phyloP scores from a whole-genome alignment of 2,113 vertebrate genomes.

The Heterochromis multidens region DNA sequence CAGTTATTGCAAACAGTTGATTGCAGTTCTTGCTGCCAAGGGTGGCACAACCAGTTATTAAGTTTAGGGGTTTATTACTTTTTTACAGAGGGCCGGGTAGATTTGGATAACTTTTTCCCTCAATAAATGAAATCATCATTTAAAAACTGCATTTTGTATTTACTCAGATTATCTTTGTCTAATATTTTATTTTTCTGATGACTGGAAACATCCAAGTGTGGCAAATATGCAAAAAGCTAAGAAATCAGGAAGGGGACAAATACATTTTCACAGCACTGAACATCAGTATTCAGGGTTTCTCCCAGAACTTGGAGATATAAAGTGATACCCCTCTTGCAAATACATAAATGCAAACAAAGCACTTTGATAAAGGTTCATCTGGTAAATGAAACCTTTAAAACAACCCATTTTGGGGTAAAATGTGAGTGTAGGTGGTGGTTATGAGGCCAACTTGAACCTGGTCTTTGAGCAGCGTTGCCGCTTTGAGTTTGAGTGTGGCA shows the following conservation, averaged over 20 bases:
- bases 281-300: background rate
- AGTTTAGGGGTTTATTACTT: too few relatives aligned
- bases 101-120: too few relatives aligned
- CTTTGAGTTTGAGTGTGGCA: background rate
- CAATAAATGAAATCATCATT: background rate
- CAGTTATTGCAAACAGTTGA: too few relatives aligned
- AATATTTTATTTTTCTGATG: background rate
- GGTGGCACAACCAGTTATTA: too few relatives aligned
- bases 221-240: background rate
- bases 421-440: background rate
- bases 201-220: accelerated
- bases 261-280: background rate
- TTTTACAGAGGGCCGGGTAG: too few relatives aligned
- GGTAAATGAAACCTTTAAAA: background rate
- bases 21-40: too few relatives aligned
- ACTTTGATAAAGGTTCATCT: background rate
- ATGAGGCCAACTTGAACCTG: background rate
- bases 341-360: background rate
- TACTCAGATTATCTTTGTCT: background rate
- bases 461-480: background rate
- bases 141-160: background rate
- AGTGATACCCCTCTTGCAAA: background rate
- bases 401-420: background rate
- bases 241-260: background rate
- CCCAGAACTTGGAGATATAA: background rate